Percentiles rank a stretch among this genome's conserved stretches.
Conservation (phyloP, 2,888 invertebrate genomes). For the Nomada fabriciana region DNA sequence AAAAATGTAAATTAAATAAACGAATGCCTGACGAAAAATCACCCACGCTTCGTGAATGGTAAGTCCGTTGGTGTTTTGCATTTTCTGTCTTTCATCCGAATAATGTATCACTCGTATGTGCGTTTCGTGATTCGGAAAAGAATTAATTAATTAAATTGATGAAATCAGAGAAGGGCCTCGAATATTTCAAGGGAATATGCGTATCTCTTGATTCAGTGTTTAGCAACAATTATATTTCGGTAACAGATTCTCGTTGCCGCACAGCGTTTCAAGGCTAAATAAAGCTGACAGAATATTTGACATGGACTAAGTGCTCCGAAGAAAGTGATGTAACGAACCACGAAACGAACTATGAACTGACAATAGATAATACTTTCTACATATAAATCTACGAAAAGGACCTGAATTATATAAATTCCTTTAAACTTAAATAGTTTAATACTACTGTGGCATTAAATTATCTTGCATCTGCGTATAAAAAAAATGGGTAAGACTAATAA, state of each 20-base stretch:
- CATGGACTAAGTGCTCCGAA: not conserved
- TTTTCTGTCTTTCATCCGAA: no score
- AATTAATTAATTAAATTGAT: not conserved
- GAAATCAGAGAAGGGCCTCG: not conserved
- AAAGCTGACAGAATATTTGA: not conserved
- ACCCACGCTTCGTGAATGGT: no score
- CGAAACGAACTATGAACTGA: not conserved
- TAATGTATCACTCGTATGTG: no score
- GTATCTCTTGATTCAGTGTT: not conserved
- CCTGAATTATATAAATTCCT: no score
- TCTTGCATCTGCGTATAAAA: no score
- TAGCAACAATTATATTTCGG: constrained; percentile 22
- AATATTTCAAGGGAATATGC: no score
- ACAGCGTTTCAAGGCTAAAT: not conserved
- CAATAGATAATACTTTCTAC: not conserved
- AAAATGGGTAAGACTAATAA: no score
- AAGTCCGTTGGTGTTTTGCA: no score
- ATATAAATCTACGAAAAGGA: not conserved
- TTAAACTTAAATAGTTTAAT: no score
- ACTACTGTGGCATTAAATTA: no score
- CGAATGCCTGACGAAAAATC: no score
- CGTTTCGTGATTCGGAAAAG: not conserved
- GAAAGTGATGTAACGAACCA: not conserved
- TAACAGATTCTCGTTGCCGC: not conserved
- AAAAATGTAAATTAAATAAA: no score